phyloP scores from a whole-genome alignment of 2,888 invertebrate genomes.

The Plebejus argus region DNA sequence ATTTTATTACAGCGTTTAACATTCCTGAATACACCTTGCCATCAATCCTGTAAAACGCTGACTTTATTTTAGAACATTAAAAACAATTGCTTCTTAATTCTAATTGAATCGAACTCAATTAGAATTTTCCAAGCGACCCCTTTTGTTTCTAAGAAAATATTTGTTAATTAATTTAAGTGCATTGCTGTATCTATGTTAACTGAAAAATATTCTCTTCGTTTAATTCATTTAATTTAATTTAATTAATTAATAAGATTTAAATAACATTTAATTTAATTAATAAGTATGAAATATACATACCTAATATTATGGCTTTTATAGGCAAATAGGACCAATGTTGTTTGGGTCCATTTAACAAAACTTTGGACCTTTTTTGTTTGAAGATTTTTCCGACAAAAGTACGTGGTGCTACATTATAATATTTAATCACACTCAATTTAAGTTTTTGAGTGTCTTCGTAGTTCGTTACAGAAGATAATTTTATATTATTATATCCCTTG shows the following conservation, averaged over 20 bases:
- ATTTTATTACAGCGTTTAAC: conserved; percentile 61
- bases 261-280: too few species aligned
- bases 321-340: too few species aligned
- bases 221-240: too few species aligned
- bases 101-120: conserved; percentile 60
- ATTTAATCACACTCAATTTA: neutral
- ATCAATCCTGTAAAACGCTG: conserved; percentile 51
- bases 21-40: conserved; percentile 56
- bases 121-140: conserved; percentile 43
- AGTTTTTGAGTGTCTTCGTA: neutral
- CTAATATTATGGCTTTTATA: too few species aligned
- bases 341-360: too few species aligned
- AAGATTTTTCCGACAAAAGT: too few species aligned
- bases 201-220: neutral
- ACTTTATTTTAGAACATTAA: conserved; percentile 48
- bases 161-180: conserved; percentile 46
- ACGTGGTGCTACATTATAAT: too few species aligned
- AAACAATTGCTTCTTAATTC: conserved; percentile 63
- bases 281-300: too few species aligned
- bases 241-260: too few species aligned
- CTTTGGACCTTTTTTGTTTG: too few species aligned
- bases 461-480: too few species aligned
- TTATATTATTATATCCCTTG: too few species aligned
- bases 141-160: conserved; percentile 43
- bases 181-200: conserved; percentile 39